These are phyloP conservation scores for Meles meles DNA, from an alignment of 2,113 vertebrate species.

Conservation along the genomic window DNA sequence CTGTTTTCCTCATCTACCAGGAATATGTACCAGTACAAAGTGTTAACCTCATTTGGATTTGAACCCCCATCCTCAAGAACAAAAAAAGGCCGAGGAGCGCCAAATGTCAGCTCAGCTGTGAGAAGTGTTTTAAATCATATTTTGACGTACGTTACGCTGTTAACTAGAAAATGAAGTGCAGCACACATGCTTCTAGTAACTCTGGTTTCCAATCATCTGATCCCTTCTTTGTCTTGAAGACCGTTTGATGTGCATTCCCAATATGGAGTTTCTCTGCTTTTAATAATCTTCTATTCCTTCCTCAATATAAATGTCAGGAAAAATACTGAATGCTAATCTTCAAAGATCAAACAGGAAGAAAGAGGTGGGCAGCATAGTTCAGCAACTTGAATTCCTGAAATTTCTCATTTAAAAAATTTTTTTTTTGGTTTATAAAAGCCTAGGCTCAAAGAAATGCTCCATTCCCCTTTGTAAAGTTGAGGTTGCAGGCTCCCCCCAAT, in stretches of 20 bases:
- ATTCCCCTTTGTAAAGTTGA: not conserved
- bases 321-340: slow-evolving; percentile 70
- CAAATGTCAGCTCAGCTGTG: slow-evolving; percentile 58
- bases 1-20: slow-evolving; percentile 42
- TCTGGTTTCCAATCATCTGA: slow-evolving; percentile 69
- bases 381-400: slow-evolving; percentile 63
- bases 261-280: slow-evolving; percentile 80
- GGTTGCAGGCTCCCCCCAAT: not conserved
- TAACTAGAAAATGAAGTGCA: slow-evolving; percentile 70
- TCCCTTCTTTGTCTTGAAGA: slow-evolving; percentile 79
- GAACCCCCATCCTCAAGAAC: slow-evolving; percentile 58
- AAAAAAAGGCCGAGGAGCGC: slow-evolving; percentile 19
- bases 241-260: slow-evolving; percentile 80
- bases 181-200: slow-evolving; percentile 81
- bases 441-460: not conserved
- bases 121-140: slow-evolving; percentile 52
- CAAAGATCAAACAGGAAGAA: slow-evolving; percentile 78
- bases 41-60: slow-evolving; percentile 61
- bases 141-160: slow-evolving; percentile 56
- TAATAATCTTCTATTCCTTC: slow-evolving; percentile 81
- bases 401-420: slow-evolving; percentile 48
- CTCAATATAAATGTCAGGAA: slow-evolving; percentile 79
- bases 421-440: slow-evolving; percentile 40
- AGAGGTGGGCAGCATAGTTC: slow-evolving; percentile 49
- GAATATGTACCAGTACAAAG: slow-evolving; percentile 50